Percentiles rank a stretch among this genome's conserved stretches.
phyloP scores from a whole-genome alignment of 2,797 vertebrate genomes.

The Coracias cyanogaster region DNA sequence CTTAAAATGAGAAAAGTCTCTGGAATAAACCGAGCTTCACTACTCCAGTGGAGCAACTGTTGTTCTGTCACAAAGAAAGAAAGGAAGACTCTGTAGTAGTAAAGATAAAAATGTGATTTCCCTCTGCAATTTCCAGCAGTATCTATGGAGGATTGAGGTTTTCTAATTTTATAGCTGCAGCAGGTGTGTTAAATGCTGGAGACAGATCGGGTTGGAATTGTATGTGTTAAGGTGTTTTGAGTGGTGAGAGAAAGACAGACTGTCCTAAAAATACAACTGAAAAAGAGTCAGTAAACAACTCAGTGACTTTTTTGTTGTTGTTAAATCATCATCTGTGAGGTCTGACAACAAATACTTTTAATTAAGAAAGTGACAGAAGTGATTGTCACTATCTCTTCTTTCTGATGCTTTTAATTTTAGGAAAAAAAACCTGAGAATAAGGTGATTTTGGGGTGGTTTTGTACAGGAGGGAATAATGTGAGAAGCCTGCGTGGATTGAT shows the following conservation, averaged over 20 bases:
- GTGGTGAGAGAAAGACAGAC: background rate
- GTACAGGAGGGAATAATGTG: background rate
- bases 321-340: background rate
- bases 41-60: background rate
- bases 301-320: background rate
- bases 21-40: background rate
- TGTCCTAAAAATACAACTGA: background rate
- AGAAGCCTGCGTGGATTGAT: background rate
- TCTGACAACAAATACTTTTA: conserved; percentile 1
- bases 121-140: background rate
- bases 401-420: background rate
- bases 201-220: background rate
- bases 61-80: background rate
- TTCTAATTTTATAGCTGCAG: background rate
- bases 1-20: background rate
- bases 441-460: background rate
- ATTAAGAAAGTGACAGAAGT: conserved; percentile 16
- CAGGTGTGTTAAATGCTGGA: background rate
- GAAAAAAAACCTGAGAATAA: background rate
- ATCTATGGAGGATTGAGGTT: background rate
- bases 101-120: background rate
- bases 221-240: background rate
- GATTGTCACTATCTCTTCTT: background rate
- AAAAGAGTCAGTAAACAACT: background rate
- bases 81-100: background rate